Percentiles rank a stretch among this genome's conserved stretches.
Evolutionary conservation across 2,888 invertebrate genomes (phyloP).

Genomic region (Cacoxenus indagator): DNA sequence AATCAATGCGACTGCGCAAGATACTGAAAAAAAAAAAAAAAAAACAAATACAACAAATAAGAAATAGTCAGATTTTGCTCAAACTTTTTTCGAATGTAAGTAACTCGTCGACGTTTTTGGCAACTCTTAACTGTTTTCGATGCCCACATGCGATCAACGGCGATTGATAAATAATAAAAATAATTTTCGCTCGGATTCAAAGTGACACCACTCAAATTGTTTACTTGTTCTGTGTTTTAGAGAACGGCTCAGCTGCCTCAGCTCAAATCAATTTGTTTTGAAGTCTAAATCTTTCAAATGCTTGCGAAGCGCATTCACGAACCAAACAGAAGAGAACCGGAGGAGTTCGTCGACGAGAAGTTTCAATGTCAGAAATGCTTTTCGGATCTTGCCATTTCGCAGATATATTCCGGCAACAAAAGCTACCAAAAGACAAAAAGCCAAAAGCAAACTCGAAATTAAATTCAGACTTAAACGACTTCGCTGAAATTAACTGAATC

Average conservation of each 20-base stretch:
- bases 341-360: neutral
- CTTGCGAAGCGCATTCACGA: neutral
- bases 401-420: neutral
- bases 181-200: constrained; percentile 47
- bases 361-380: constrained; percentile 18
- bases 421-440: neutral
- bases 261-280: neutral
- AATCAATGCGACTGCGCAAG: neutral
- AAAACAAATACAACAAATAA: neutral
- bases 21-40: neutral
- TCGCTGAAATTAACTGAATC: neutral
- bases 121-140: constrained; percentile 50
- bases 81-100: neutral
- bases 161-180: constrained; percentile 48
- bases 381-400: neutral
- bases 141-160: constrained; percentile 52
- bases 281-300: constrained; percentile 4
- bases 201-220: constrained; percentile 56
- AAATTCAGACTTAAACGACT: neutral
- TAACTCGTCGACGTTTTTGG: constrained; percentile 22
- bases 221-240: neutral
- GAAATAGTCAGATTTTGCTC: neutral
- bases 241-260: neutral
- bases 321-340: neutral
- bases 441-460: neutral